Conservation (phyloP, 2,888 invertebrate species). For the Dasypolia templi region DNA sequence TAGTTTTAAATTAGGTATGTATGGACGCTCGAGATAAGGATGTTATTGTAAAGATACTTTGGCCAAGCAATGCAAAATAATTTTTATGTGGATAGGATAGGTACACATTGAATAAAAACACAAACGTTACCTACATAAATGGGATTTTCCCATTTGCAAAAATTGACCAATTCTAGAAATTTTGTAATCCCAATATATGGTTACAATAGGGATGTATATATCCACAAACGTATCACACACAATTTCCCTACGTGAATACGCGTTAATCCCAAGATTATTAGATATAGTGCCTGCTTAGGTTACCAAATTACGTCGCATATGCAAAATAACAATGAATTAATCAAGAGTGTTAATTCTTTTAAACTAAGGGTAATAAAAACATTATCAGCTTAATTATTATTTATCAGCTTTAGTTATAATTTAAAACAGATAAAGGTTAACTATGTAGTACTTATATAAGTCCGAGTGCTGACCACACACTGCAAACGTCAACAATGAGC, state of each 20-base stretch:
- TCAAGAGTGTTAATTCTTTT: conserved; percentile 65
- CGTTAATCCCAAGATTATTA: conserved; percentile 50
- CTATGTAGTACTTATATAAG: conserved; percentile 56
- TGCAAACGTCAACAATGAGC: conserved; percentile 68
- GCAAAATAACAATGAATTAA: conserved; percentile 59
- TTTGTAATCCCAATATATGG: conserved; percentile 7
- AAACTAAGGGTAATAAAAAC: conserved; percentile 69
- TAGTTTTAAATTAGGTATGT: neutral
- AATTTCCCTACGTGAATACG: conserved; percentile 26
- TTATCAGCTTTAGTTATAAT: conserved; percentile 50
- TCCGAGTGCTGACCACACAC: neutral
- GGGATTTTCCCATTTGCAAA: conserved; percentile 12
- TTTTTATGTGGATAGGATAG: neutral
- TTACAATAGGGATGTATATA: conserved; percentile 2
- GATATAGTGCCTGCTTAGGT: conserved; percentile 43
- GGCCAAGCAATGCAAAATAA: neutral
- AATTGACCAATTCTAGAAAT: neutral
- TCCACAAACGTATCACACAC: conserved; percentile 19
- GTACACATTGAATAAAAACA: neutral
- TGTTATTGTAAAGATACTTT: neutral
- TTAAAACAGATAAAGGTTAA: conserved; percentile 47
- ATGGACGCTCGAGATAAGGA: neutral
- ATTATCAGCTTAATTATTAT: conserved; percentile 64
- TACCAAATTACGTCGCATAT: conserved; percentile 35
- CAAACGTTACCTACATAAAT: neutral